Evolutionary conservation across 2,888 invertebrate genomes (phyloP).

Genomic region (Lucinisca nassula): DNA sequence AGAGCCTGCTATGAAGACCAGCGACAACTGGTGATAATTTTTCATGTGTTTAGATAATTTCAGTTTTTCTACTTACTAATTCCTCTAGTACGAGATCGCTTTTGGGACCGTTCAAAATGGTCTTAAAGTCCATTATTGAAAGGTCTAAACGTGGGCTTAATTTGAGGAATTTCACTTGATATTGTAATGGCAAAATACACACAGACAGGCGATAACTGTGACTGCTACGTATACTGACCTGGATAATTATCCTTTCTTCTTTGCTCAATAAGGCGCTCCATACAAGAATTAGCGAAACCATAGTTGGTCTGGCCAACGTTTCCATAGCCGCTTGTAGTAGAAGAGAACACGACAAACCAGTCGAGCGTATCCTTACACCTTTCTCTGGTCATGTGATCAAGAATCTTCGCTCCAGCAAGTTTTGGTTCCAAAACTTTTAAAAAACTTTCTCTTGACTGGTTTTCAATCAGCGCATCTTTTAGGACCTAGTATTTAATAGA

Average conservation of each 20-base stretch:
- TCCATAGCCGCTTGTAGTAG: conserved; percentile 98
- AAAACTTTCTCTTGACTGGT: conserved; percentile 94
- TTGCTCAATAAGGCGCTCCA: conserved; percentile 97
- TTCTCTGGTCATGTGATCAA: conserved; percentile 94
- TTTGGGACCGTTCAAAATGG: too few species aligned
- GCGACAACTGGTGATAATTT: too few species aligned
- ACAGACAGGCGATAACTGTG: too few species aligned
- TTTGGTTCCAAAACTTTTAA: conserved; percentile 94
- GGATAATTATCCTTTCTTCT: conserved; percentile 95
- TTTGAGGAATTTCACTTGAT: too few species aligned
- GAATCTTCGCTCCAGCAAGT: conserved; percentile 93
- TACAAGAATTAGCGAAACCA: conserved; percentile 98
- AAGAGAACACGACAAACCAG: conserved; percentile 98
- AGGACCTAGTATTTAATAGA: conserved; percentile 93
- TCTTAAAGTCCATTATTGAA: too few species aligned
- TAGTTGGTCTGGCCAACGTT: conserved; percentile 99
- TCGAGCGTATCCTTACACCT: conserved; percentile 92
- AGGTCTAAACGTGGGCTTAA: too few species aligned
- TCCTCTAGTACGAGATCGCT: too few species aligned
- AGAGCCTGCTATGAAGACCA: too few species aligned
- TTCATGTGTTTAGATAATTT: too few species aligned
- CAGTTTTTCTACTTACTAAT: too few species aligned
- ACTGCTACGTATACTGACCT: conserved; percentile 89
- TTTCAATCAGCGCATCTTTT: conserved; percentile 95
- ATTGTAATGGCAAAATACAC: too few species aligned